A percentile compares a stretch with the other conserved stretches of the same genome.
Evolutionary conservation across 2,113 vertebrate genomes (phyloP).

Genomic region (Urocynchramus pylzowi): DNA sequence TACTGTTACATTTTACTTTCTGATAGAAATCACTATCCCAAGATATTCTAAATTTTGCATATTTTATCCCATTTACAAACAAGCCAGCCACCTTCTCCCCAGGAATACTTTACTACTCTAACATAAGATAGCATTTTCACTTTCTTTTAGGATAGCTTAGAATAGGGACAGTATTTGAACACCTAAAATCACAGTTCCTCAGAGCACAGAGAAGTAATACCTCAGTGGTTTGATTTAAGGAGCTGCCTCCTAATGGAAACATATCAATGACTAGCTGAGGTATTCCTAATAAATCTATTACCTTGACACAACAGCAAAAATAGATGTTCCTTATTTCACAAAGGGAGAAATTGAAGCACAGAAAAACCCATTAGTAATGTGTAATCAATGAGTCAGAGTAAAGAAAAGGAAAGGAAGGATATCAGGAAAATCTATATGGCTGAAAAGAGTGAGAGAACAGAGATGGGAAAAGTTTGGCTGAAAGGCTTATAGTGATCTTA

Average conservation of each 20-base stretch:
- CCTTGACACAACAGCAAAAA: not conserved
- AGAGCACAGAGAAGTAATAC: not conserved
- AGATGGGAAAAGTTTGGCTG: not conserved
- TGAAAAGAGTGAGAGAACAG: not conserved
- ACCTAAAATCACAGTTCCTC: not conserved
- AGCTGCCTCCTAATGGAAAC: not conserved
- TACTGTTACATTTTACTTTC: not conserved
- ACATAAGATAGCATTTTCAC: not conserved
- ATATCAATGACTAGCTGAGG: not conserved
- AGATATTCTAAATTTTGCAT: not conserved
- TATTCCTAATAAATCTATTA: constrained; percentile 3
- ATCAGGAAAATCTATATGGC: not conserved
- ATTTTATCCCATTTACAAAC: not conserved
- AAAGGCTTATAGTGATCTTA: not conserved
- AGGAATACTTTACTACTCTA: not conserved
- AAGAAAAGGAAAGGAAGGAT: not conserved
- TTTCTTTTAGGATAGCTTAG: not conserved
- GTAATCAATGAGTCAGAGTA: constrained; percentile 22
- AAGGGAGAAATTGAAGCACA: not conserved
- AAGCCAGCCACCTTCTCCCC: not conserved
- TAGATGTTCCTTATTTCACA: not conserved
- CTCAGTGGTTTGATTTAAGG: not conserved
- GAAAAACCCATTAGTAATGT: constrained; percentile 3
- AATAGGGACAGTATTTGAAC: not conserved
- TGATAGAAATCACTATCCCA: not conserved